Base-by-base conservation (phyloP, 1,140 invertebrate species). In the Bathynomus jamesi region DNA sequence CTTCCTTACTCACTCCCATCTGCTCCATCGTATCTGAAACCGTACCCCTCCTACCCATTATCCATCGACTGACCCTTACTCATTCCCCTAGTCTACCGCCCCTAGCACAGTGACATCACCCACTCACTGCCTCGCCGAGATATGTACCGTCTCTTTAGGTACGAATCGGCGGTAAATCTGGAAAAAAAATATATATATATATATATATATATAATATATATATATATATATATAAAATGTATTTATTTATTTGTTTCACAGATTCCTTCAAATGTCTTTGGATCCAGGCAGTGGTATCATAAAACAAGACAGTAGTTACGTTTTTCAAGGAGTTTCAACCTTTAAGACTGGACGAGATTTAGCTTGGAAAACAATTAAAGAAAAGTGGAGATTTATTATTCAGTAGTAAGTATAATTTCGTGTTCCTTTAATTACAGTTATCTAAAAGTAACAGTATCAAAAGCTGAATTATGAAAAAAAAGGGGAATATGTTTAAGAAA, bases 131-230 rank as follows among this genome's bases (percentile, higher is more conserved):
- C n/a, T n/a, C n/a, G n/a, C n/a, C n/a, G n/a, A n/a, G n/a, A n/a
- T n/a, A n/a, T n/a, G n/a, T n/a, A n/a, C n/a, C n/a, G n/a, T n/a
- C n/a, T n/a, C n/a, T n/a, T n/a, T n/a, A n/a, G n/a, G n/a, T n/a
- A n/a, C n/a, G n/a, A n/a, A n/a, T n/a, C n/a, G n/a, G n/a, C n/a
- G n/a, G n/a, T n/a, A n/a, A n/a, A n/a, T n/a, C n/a, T n/a, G n/a
- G n/a, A n/a, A n/a, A n/a, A n/a, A n/a, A n/a, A n/a, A 53, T 53
- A 53, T 3, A 53, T 53, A 53, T 53, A 3, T 3, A 53, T 53
- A 53, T 53, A 53, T 53, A 53, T 53, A 53, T 40, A 53, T 53
- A 53, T 53, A 53, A 17, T 53, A 53, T 53, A 53, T 53, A 53
- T 53, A 53, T 53, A 53, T 53, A 3, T 53, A 53, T 53, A 53